These are phyloP conservation scores for Peromyscus californicus DNA, from an alignment of 2,113 vertebrate species.

Conservation along the genomic window DNA sequence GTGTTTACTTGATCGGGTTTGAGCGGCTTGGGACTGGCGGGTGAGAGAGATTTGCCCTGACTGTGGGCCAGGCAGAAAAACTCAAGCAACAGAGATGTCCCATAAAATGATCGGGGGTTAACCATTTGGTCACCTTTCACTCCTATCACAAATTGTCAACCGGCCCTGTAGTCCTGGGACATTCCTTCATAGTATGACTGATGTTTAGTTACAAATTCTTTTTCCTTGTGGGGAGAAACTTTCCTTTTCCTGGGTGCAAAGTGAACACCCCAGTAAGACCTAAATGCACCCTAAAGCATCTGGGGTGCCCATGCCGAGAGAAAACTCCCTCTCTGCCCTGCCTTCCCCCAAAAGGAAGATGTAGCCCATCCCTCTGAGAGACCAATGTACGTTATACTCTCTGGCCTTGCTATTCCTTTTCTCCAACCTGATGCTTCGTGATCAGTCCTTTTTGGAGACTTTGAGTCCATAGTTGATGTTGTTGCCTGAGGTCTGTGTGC, in stretches of 20 bases:
- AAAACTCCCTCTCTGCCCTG: neutral
- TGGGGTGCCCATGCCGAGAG: rapidly evolving
- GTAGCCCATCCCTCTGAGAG: neutral
- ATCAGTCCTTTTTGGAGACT: neutral
- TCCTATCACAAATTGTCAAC: neutral
- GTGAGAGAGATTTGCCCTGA: too few species aligned
- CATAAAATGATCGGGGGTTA: slow-evolving; percentile 7
- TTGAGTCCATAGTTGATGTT: neutral
- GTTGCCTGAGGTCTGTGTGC: neutral
- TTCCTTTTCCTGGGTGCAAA: neutral
- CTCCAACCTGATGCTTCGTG: neutral
- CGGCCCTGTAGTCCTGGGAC: neutral
- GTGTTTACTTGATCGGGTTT: too few species aligned
- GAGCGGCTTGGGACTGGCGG: too few species aligned
- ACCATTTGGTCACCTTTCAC: neutral
- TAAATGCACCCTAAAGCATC: neutral
- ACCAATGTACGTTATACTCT: neutral
- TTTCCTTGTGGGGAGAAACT: neutral
- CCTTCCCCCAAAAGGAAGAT: neutral
- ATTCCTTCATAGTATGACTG: neutral
- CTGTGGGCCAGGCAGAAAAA: too few species aligned
- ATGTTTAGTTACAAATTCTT: neutral
- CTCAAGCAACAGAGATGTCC: too few species aligned
- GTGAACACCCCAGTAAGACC: neutral
- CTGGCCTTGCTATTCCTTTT: neutral